phyloP scores from a whole-genome alignment of 2,113 vertebrate genomes.

The Cepphus grylle region DNA sequence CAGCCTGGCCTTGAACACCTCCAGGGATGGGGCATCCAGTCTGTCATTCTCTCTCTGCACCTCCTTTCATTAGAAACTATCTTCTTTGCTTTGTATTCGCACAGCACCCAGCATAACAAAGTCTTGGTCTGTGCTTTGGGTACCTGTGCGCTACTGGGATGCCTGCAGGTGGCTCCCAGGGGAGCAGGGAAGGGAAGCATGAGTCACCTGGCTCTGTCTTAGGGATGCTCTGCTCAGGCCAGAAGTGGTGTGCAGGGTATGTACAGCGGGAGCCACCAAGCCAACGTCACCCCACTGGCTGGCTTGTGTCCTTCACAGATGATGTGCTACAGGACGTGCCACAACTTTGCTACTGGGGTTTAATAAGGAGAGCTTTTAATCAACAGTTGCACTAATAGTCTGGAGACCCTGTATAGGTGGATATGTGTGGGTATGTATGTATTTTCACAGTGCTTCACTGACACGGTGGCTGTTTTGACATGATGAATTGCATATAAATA shows the following conservation, averaged over 20 bases:
- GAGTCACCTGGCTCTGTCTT: not conserved
- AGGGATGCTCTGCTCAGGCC: not conserved
- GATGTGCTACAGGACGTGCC: not conserved
- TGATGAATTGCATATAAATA: not conserved
- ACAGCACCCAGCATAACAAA: not conserved
- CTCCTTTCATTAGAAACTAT: not conserved
- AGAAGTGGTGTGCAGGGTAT: not conserved
- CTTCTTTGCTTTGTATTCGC: not conserved
- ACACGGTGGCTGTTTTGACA: rapidly evolving
- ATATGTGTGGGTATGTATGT: not conserved
- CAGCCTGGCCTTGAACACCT: not conserved
- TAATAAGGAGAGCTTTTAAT: not conserved
- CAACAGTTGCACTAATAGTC: not conserved
- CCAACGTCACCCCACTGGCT: not conserved
- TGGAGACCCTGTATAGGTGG: not conserved
- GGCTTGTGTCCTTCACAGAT: not conserved
- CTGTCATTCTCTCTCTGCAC: not conserved
- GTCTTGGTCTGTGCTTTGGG: not conserved
- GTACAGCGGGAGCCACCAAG: not conserved
- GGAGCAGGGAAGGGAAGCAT: not conserved
- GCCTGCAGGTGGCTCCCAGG: rapidly evolving
- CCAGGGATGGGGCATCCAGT: not conserved
- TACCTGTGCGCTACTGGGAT: rapidly evolving
- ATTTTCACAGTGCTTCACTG: not conserved
- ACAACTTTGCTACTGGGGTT: not conserved